Base-by-base conservation (phyloP, 2,113 vertebrate genomes). In the Solea solea region DNA sequence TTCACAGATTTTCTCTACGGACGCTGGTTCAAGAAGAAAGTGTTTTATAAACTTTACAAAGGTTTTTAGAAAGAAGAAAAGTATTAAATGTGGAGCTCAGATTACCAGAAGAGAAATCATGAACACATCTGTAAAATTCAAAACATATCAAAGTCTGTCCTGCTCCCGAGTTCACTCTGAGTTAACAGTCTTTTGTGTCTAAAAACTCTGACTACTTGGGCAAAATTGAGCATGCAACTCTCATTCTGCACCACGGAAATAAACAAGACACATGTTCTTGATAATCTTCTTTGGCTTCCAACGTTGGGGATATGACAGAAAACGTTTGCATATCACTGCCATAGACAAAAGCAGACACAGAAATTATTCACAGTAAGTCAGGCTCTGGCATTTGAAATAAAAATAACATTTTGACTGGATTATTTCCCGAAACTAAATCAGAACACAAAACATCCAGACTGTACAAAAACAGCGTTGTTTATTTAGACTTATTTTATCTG, bases 321-420 rank as follows among this genome's bases (percentile, higher is more conserved):
- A 16, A 5, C 0, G 10, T 14, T 27, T 27, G 15, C 27, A 28
- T 40, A 45, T 0, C 6, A 6, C 6, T 45, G 46, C 52, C 60
- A 52, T 15, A 67, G 74, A 73, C 16, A 54, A 51, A 59, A 41
- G 41, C 54, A 58, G 57, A 44, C 28, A 64, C n/a, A 62, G 21
- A 9, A 34, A 34, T 34, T 44, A 27, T 6, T 41, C 21, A 49
- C 15, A 61, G 41, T 5, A 45, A 14, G 44, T 54, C 52, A 50
- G 49, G 5, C 16, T 81, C 48, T 76, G 61, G 39, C n/a, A 76
- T 1, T 8, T 13, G 45, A 50, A 56, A 52, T 34, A 46, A 39
- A 76, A 83, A 76, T 39, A 82, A 72, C 60, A 82, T 72, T 72
- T 81, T 42, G 48, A 72, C 48, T 76, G 51, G 53, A 67, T 68